Conservation (phyloP, 2,113 vertebrate genomes). For the Gnathonemus longibarbis region DNA sequence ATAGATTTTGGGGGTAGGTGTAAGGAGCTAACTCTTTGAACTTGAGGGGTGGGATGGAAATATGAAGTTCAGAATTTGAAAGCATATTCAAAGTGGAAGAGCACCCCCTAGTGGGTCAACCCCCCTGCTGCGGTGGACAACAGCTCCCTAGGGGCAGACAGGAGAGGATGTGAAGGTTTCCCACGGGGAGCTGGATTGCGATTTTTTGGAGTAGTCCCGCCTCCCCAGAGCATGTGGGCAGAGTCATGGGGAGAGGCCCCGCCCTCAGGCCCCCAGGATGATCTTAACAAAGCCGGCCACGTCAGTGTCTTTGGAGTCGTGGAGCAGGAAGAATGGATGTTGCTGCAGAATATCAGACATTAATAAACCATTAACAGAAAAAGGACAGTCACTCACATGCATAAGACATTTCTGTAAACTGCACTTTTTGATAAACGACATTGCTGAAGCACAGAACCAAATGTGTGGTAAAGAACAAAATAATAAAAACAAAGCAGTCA, state of each 20-base stretch:
- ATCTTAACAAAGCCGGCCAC: conserved; percentile 91
- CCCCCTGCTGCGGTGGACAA: background rate
- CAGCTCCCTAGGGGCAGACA: conserved; percentile 26
- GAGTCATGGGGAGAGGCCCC: conserved; percentile 40
- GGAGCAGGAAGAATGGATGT: conserved; percentile 88
- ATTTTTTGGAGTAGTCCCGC: conserved; percentile 47
- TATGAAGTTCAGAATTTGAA: background rate
- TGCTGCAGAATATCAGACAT: conserved; percentile 56
- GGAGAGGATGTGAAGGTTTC: conserved; percentile 21
- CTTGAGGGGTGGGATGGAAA: background rate
- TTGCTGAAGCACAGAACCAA: background rate
- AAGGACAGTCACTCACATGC: background rate
- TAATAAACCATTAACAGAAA: background rate
- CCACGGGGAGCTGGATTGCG: conserved; percentile 35
- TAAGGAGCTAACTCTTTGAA: background rate
- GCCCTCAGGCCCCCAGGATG: conserved; percentile 81
- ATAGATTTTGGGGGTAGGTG: background rate
- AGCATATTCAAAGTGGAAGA: conserved; percentile 6
- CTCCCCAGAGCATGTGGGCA: conserved; percentile 46
- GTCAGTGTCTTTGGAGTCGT: conserved; percentile 93
- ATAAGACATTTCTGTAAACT: background rate
- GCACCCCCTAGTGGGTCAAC: background rate
- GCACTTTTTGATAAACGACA: background rate
- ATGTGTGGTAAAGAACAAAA: background rate
- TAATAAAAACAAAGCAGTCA: background rate